Conservation (phyloP, 2,113 vertebrate genomes). For the Megaleporinus macrocephalus region DNA sequence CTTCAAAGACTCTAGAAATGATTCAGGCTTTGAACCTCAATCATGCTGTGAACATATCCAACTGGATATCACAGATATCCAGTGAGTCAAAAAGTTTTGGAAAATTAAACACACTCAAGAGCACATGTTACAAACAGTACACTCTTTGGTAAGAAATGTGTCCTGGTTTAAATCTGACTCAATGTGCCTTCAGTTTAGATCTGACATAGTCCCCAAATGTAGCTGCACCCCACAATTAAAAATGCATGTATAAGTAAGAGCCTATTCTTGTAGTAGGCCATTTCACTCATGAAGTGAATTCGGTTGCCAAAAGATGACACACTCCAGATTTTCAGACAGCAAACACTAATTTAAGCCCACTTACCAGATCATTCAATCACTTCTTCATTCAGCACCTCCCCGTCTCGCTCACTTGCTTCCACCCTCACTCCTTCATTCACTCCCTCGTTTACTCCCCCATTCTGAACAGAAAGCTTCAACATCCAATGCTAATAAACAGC, state of each 20-base stretch:
- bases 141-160: neutral
- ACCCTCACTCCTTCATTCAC: constrained; percentile 21
- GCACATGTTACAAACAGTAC: neutral
- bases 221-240: neutral
- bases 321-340: neutral
- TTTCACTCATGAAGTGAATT: neutral
- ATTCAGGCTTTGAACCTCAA: too few species aligned
- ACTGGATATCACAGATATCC: neutral
- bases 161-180: too few species aligned
- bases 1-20: too few species aligned
- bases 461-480: constrained; percentile 42
- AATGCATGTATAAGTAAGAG: neutral
- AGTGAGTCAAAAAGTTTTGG: neutral
- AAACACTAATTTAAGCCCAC: neutral
- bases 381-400: neutral
- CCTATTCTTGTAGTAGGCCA: neutral
- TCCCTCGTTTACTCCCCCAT: constrained; percentile 40
- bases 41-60: too few species aligned
- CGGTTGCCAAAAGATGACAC: neutral
- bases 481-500: constrained; percentile 33
- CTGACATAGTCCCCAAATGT: neutral
- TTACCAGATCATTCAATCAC: neutral
- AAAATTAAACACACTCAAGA: neutral
- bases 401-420: constrained; percentile 2
- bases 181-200: neutral